These are phyloP conservation scores for Ceratosolen solmsi DNA, from an alignment of 1,140 invertebrate genomes.

Conservation along the genomic window DNA sequence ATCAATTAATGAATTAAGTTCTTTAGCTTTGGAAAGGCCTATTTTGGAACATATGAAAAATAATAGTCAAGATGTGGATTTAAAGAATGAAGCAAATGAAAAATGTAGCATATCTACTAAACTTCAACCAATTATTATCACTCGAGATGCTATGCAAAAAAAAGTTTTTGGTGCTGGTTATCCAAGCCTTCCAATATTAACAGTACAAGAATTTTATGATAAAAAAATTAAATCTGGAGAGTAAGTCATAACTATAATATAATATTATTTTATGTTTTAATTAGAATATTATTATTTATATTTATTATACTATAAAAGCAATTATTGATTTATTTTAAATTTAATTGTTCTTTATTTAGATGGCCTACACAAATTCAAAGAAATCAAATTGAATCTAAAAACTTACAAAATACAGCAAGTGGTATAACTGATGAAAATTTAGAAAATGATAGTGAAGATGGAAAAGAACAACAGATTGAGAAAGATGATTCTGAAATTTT, in stretches of 20 bases:
- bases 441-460: constrained; percentile 64
- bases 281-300: too few relatives aligned
- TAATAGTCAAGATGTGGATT: constrained; percentile 53
- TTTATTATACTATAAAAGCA: too few relatives aligned
- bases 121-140: constrained; percentile 94
- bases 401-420: constrained; percentile 60
- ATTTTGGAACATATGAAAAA: constrained; percentile 82
- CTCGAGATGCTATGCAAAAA: constrained; percentile 91
- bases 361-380: constrained; percentile 64
- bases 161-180: constrained; percentile 95
- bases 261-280: too few relatives aligned
- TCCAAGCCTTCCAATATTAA: constrained; percentile 92
- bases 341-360: constrained; percentile 54
- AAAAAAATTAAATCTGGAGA: constrained; percentile 87
- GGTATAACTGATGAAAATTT: constrained; percentile 27
- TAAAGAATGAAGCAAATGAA: neutral
- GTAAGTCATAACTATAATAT: too few relatives aligned
- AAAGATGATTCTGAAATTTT: constrained; percentile 85
- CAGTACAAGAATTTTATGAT: constrained; percentile 96
- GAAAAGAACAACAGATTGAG: constrained; percentile 78
- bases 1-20: constrained; percentile 85
- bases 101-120: constrained; percentile 69
- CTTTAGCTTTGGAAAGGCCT: constrained; percentile 81
- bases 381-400: constrained; percentile 56
- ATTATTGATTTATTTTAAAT: too few relatives aligned